Evolutionary conservation across 1,140 invertebrate species (phyloP).

Genomic region (Aphelenchoides fujianensis): DNA sequence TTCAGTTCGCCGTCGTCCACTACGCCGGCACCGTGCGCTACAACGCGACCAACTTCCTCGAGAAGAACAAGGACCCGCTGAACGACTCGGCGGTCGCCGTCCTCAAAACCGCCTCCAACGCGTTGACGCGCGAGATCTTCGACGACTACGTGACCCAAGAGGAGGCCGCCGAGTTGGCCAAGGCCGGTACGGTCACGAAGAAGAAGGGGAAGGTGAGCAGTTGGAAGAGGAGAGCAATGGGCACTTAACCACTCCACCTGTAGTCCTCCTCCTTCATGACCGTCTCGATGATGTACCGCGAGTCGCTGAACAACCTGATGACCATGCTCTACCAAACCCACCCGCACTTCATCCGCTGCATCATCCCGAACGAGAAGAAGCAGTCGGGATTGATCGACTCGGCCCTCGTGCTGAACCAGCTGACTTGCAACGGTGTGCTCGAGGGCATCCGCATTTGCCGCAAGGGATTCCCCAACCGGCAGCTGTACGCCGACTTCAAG

Average conservation of each 20-base stretch:
- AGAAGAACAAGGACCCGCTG: conserved; percentile 62
- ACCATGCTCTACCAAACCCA: conserved; percentile 70
- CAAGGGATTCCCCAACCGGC: conserved; percentile 87
- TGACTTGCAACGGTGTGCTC: conserved; percentile 99
- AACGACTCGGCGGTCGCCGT: conserved; percentile 90
- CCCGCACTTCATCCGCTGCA: conserved; percentile 99
- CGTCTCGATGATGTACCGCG: conserved; percentile 62
- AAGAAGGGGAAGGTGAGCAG: conserved; percentile 59
- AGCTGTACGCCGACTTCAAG: conserved; percentile 78
- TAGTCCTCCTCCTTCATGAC: conserved; percentile 62
- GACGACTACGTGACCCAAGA: conserved; percentile 56
- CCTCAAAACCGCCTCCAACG: conserved; percentile 66
- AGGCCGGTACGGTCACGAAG: conserved; percentile 45
- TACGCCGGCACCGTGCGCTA: conserved; percentile 66
- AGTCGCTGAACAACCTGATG: conserved; percentile 62
- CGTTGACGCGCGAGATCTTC: conserved; percentile 56
- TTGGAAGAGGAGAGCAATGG: not conserved
- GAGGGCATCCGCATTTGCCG: conserved; percentile 99
- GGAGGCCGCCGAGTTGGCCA: conserved; percentile 58
- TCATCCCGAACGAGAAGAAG: conserved; percentile 99
- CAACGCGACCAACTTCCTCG: conserved; percentile 62
- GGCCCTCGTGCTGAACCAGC: conserved; percentile 96
- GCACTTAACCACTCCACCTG: not conserved
- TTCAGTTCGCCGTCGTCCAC: conserved; percentile 62
- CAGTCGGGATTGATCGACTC: conserved; percentile 95